phyloP scores from a whole-genome alignment of 2,888 invertebrate genomes.

The Pecten maximus region DNA sequence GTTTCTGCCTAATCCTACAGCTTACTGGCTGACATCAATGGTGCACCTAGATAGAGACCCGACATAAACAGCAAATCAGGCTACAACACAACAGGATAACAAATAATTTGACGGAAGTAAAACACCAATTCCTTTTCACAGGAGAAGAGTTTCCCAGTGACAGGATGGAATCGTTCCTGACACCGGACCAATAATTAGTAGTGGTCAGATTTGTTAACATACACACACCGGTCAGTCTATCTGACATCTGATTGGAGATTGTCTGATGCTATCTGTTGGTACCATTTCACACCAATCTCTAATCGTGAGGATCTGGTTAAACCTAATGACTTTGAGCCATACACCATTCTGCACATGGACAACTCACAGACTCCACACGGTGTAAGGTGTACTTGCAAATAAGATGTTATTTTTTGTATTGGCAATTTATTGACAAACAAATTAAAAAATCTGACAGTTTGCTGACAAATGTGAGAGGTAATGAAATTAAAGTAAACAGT shows the following conservation, averaged over 20 bases:
- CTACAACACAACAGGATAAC: background rate
- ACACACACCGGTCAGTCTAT: background rate
- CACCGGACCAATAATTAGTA: background rate
- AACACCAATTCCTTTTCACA: background rate
- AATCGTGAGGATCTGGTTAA: background rate
- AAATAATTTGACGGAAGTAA: slow-evolving; percentile 11
- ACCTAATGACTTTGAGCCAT: background rate
- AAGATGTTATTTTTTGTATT: too few relatives aligned
- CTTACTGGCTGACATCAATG: background rate
- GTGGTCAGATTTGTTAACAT: background rate
- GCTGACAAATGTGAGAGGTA: background rate
- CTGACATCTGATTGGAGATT: background rate
- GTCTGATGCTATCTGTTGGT: background rate
- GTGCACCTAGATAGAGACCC: background rate
- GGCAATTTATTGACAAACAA: background rate
- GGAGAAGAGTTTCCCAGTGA: background rate
- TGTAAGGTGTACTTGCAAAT: background rate
- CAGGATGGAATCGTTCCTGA: background rate
- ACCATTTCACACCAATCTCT: background rate
- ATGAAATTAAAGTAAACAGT: background rate
- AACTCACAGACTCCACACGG: background rate
- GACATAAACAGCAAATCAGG: background rate
- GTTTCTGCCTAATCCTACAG: background rate
- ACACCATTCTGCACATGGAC: background rate
- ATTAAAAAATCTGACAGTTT: background rate